Base-by-base conservation (phyloP, 2,797 vertebrate genomes). In the Neoniphon sammara region DNA sequence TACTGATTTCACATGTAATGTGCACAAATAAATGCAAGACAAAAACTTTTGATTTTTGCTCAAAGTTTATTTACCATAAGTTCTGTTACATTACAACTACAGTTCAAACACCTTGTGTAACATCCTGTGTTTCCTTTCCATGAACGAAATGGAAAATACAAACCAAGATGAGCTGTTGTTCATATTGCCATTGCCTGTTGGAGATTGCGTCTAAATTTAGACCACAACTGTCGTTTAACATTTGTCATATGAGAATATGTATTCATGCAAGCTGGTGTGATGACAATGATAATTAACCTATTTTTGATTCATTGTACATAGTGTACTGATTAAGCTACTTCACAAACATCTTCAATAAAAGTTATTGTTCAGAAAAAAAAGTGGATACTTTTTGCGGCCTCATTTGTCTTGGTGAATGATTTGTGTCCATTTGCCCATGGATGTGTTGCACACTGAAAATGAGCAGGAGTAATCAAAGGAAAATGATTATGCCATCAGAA, bases 341-440 rank as follows among this genome's bases (percentile, higher is more conserved):
- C 88, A 91, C 82, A 75, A 74, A 89, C 86, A 85, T 90, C 85
- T 87, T 87, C 83, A 92, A 93, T 93, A 91, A 93, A 92, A 84
- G 44, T 78, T 76, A 85, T 86, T 89, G 84, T 90, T 85, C 82
- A 82, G 67, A 84, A 87, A 85, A 78, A 79, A 47, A 69, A 65
- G 11, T 8, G 27, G 55, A 69, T 57, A 61, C 44, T 69, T 58
- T n/a, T n/a, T n/a, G n/a, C 34, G 30, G 39, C 49, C 5, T 36
- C 44, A 31, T 36, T 65, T 27, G 30, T 50, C 14, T 52, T 5
- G n/a, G 23, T 21, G 1, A 60, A 23, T 27, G 10, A 47, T 46
- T 25, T 21, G 47, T 59, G 18, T 59, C n/a, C 18, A 2, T 59
- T 4, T 39, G 12, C 1, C 7, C 18, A 9, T n/a, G 1, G 4